Percentiles rank a stretch among this genome's conserved stretches.
Conservation (phyloP, 2,113 vertebrate genomes). For the Pygoscelis adeliae region DNA sequence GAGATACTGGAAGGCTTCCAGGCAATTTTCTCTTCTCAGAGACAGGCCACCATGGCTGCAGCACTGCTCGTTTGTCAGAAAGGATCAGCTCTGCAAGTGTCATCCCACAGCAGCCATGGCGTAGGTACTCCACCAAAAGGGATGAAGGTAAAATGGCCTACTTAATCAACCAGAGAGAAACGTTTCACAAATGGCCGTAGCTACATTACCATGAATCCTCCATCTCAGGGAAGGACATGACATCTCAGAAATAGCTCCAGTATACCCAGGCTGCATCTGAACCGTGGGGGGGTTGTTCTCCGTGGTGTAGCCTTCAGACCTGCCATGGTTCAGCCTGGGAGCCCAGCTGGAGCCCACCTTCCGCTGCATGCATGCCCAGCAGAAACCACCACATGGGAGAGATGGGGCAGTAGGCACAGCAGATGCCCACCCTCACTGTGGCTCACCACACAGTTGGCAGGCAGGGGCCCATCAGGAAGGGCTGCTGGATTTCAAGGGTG, state of each 20-base stretch:
- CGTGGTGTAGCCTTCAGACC: background rate
- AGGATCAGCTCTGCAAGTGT: background rate
- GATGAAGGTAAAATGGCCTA: background rate
- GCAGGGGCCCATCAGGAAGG: background rate
- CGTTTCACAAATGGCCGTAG: background rate
- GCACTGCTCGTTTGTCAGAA: background rate
- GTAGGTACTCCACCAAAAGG: background rate
- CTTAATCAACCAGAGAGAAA: background rate
- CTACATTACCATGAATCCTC: background rate
- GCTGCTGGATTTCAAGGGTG: background rate
- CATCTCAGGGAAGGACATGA: background rate
- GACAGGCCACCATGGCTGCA: accelerated
- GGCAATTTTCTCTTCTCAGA: background rate
- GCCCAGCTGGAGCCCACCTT: background rate
- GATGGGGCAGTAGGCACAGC: accelerated
- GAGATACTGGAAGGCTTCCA: background rate
- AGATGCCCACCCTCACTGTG: background rate
- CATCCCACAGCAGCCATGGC: background rate
- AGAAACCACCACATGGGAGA: background rate
- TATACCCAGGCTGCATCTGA: background rate
- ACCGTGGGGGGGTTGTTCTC: background rate
- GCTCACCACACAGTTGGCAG: background rate
- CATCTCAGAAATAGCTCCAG: background rate
- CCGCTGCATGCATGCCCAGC: background rate
- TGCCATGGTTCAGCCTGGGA: background rate